Evolutionary conservation across 2,797 vertebrate species (phyloP).

Genomic region (Ptychobarbus kaznakovi): DNA sequence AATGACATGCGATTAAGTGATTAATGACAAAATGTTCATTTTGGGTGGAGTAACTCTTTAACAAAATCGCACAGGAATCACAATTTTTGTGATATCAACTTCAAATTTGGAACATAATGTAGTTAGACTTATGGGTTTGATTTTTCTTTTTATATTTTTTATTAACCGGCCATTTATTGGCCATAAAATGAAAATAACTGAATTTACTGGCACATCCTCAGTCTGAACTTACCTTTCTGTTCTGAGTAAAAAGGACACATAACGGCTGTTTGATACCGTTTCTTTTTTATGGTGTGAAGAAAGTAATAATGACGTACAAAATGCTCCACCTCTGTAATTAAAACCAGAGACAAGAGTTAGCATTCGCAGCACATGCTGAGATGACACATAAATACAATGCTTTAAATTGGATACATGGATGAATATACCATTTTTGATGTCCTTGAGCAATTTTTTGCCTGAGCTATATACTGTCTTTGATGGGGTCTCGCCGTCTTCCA

Average conservation of each 20-base stretch:
- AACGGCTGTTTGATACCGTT: neutral
- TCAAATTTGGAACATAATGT: neutral
- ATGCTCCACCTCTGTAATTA: conserved; percentile 48
- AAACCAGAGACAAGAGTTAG: neutral
- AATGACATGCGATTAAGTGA: too few species aligned
- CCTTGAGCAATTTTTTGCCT: neutral
- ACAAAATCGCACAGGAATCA: neutral
- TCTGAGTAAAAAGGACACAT: conserved; percentile 59
- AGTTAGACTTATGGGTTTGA: neutral
- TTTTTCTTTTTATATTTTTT: too few species aligned
- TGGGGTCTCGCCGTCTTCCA: conserved; percentile 51
- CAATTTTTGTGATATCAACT: neutral
- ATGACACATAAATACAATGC: neutral
- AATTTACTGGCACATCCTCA: neutral
- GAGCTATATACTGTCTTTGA: neutral
- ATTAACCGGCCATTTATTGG: neutral
- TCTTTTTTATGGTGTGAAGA: conserved; percentile 34
- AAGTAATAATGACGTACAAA: conserved; percentile 61
- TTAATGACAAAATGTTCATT: too few species aligned
- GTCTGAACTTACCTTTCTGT: conserved; percentile 50
- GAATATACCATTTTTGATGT: conserved; percentile 48
- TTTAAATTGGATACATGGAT: neutral
- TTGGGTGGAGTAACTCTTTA: too few species aligned
- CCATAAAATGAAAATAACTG: neutral
- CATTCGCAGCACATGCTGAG: neutral